A percentile compares a stretch with the other conserved stretches of the same genome.
These are phyloP conservation scores for Orchestes rusci DNA, from an alignment of 2,888 invertebrate species.

Conservation along the genomic window DNA sequence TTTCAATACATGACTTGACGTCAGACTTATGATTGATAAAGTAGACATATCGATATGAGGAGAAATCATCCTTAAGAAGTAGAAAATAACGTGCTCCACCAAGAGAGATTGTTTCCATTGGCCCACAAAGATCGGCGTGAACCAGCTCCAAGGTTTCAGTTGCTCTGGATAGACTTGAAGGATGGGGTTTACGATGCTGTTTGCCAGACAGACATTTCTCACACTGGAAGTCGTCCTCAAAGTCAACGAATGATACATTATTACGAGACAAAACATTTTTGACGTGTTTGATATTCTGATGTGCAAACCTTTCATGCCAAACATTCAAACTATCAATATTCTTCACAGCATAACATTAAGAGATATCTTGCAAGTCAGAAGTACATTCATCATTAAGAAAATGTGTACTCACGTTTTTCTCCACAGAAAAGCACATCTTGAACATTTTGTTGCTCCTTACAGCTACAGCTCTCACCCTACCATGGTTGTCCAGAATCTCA, in stretches of 20 bases:
- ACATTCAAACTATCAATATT: not conserved
- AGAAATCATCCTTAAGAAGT: slow-evolving; percentile 4
- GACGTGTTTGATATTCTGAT: not conserved
- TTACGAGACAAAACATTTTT: not conserved
- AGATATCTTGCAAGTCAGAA: slow-evolving; percentile 1
- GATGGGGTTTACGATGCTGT: not conserved
- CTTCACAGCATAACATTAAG: not conserved
- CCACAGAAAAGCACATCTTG: no score
- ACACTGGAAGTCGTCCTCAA: not conserved
- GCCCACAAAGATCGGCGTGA: slow-evolving; percentile 21
- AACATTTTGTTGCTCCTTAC: slow-evolving; percentile 6
- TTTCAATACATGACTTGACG: slow-evolving; percentile 2
- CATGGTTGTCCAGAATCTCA: slow-evolving; percentile 8
- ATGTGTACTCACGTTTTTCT: no score
- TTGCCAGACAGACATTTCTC: slow-evolving; percentile 25
- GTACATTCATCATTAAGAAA: slow-evolving; percentile 1
- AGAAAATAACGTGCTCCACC: slow-evolving; percentile 1
- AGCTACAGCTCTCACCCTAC: slow-evolving; percentile 1
- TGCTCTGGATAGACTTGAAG: not conserved
- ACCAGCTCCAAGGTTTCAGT: slow-evolving; percentile 26
- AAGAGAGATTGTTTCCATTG: not conserved
- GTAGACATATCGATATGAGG: slow-evolving; percentile 1
- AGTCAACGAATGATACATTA: not conserved
- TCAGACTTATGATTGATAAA: slow-evolving; percentile 3
- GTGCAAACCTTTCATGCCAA: not conserved